Base-by-base conservation (phyloP, 2,797 vertebrate genomes). In the Pseudochaenichthys georgianus region DNA sequence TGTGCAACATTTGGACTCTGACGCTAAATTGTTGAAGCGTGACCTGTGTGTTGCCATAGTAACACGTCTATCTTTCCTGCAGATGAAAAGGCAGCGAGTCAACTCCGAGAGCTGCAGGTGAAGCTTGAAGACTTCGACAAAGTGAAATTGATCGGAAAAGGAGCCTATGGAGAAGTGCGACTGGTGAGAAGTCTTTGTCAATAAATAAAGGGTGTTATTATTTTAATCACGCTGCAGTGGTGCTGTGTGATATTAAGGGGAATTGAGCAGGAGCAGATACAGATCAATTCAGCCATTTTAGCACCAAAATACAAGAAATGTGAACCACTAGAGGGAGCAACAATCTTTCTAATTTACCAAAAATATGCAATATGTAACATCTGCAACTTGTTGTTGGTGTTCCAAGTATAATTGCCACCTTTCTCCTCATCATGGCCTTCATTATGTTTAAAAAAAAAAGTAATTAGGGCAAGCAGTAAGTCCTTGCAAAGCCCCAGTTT, bases 61-160 rank as follows among this genome's bases (percentile, higher is more conserved):
- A 46, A 84, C 19, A 0, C 47, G 1, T 57, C 1, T 76, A 15
- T 88, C 5, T n/a, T 1, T 73, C 60, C 21, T 21, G 13, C 81
- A 99, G 98, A 98, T 96, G 97, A 98, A 83, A 98, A 97, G 91
- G 94, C 96, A 17, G 96, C 96, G 89, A 93, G 91, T 82, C 94
- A 96, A 84, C 95, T 99, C 61, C 93, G 94, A 88, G 97, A 96
- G 66, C 94, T 99, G 67, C 98, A 99, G 88, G 96, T 98, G 95
- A 98, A 97, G 88, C 95, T 95, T 2, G 97, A 98, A 75, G 98
- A 99, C 92, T 99, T 99, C 53, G 97, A 99, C 58, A 95, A 95
- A 83, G 96, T 99, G 73, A 99, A 99, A 93, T 89, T 99, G 89
- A 99, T 99, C 23, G 98, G 98, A 78, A 96, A 97, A 95, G 98